Conservation (phyloP, 2,113 vertebrate genomes). For the Cettia cetti region DNA sequence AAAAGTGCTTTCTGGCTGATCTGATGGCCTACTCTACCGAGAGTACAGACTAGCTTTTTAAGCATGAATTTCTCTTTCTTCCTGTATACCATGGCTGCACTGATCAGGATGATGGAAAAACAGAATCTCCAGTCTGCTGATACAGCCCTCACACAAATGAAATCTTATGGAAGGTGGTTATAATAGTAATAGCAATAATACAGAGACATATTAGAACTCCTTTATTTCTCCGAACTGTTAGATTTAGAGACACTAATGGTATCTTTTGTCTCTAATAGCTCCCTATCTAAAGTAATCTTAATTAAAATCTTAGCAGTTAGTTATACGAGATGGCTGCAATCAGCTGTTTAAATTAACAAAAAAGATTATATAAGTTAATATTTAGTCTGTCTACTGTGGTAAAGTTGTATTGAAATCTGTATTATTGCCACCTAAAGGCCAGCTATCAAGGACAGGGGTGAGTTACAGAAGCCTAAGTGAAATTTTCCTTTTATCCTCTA, state of each 20-base stretch:
- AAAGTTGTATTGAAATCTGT: background rate
- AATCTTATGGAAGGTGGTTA: background rate
- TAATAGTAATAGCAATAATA: background rate
- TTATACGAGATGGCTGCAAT: background rate
- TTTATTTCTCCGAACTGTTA: background rate
- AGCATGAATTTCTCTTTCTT: background rate
- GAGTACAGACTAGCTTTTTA: background rate
- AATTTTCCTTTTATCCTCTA: background rate
- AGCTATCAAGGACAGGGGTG: background rate
- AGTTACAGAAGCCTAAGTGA: background rate
- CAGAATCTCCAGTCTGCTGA: background rate
- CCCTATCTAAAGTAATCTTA: background rate
- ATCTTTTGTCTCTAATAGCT: background rate
- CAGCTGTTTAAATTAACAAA: background rate
- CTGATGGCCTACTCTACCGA: background rate
- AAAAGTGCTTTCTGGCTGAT: conserved; percentile 5
- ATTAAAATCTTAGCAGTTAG: background rate
- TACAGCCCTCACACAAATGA: background rate
- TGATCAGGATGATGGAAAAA: background rate
- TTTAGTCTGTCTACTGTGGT: background rate
- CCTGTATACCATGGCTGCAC: background rate
- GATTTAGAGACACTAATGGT: background rate
- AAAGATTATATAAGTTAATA: background rate
- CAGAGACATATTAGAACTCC: background rate
- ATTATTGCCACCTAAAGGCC: background rate